Evolutionary conservation across 2,113 vertebrate species (phyloP).

Genomic region (Urocynchramus pylzowi): DNA sequence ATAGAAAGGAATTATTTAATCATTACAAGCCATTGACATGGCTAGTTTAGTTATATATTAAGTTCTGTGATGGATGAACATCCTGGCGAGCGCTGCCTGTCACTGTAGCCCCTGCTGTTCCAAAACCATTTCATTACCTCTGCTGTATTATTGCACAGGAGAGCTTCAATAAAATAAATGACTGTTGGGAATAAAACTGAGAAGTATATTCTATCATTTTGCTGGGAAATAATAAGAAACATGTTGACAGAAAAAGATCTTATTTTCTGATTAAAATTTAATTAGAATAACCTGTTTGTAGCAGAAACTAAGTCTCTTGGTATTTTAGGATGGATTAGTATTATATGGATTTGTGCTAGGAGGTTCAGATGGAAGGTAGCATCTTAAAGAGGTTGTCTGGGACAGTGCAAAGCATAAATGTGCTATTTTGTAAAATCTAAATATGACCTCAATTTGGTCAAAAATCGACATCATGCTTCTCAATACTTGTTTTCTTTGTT

Average conservation of each 20-base stretch:
- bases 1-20: not conserved
- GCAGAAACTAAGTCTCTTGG: not conserved
- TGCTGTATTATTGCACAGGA: constrained; percentile 43
- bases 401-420: constrained; percentile 38
- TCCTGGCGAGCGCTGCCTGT: not conserved
- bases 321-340: constrained; percentile 45
- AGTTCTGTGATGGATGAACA: constrained; percentile 22
- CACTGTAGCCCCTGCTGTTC: constrained; percentile 18
- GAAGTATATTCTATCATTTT: constrained; percentile 49
- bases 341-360: constrained; percentile 7
- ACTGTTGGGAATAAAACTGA: constrained; percentile 39
- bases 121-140: constrained; percentile 37
- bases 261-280: constrained; percentile 53
- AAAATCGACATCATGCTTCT: constrained; percentile 64
- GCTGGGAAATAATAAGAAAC: constrained; percentile 2
- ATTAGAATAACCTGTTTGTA: constrained; percentile 32
- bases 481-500: constrained; percentile 49
- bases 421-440: constrained; percentile 61
- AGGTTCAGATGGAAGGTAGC: not conserved
- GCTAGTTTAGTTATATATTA: constrained; percentile 1
- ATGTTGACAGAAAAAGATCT: not conserved
- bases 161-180: constrained; percentile 49
- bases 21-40: constrained; percentile 21
- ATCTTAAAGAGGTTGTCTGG: constrained; percentile 38
- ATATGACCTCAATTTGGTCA: constrained; percentile 47